Conservation (phyloP, 2,888 invertebrate species). For the Hoplodrina ambigua region DNA sequence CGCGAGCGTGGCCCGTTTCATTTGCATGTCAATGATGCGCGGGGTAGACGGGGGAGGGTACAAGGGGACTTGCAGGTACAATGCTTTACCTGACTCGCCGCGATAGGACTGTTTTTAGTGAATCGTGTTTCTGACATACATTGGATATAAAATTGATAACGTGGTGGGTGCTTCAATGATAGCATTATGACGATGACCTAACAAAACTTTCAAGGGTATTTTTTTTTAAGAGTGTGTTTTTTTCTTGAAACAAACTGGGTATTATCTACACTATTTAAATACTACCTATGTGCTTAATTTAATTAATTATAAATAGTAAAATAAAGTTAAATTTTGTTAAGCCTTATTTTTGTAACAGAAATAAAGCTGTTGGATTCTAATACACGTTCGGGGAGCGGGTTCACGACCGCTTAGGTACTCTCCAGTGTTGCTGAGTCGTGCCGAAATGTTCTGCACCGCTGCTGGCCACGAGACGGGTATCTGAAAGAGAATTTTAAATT, state of each 20-base stretch:
- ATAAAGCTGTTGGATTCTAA: constrained; percentile 64
- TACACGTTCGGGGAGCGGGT: constrained; percentile 67
- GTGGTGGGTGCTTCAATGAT: constrained; percentile 6
- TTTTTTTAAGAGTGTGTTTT: too few species aligned
- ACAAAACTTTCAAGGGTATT: background rate
- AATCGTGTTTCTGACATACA: constrained; percentile 46
- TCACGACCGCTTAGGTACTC: constrained; percentile 78
- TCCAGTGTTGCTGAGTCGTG: constrained; percentile 69
- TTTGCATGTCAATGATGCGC: constrained; percentile 87
- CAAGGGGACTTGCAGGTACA: constrained; percentile 69
- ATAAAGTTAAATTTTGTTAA: constrained; percentile 38
- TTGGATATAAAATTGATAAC: constrained; percentile 20
- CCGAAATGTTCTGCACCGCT: constrained; percentile 76
- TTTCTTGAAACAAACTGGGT: too few species aligned
- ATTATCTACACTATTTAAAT: too few species aligned
- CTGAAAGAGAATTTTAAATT: constrained; percentile 69
- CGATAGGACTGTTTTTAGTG: constrained; percentile 65
- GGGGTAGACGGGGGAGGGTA: constrained; percentile 61
- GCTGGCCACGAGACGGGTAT: constrained; percentile 65
- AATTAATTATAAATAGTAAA: background rate
- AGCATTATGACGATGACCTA: background rate
- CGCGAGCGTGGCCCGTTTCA: constrained; percentile 83
- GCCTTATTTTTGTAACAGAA: constrained; percentile 59
- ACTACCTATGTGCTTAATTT: too few species aligned
- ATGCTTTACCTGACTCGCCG: constrained; percentile 80